These are phyloP conservation scores for Etheostoma nigrum DNA, from an alignment of 2,797 vertebrate genomes.

Conservation along the genomic window DNA sequence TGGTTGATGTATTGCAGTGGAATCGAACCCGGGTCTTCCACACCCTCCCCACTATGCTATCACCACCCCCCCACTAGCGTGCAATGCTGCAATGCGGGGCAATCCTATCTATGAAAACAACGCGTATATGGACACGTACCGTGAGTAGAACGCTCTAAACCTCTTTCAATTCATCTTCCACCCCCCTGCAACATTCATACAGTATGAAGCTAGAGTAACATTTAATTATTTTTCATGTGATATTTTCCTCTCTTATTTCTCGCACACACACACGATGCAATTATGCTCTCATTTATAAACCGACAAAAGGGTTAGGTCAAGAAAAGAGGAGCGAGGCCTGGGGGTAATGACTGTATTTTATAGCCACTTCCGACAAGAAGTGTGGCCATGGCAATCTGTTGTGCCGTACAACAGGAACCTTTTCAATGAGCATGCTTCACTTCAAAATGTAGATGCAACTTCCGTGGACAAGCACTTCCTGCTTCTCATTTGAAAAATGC, in stretches of 20 bases:
- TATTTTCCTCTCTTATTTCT: background rate
- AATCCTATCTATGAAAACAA: no score
- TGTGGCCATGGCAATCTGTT: constrained; percentile 28
- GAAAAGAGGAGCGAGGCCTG: constrained; percentile 16
- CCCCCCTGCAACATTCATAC: no score
- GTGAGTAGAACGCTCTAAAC: no score
- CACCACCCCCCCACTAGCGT: no score
- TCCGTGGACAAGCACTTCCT: background rate
- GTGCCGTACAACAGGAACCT: constrained; percentile 24
- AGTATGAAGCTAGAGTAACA: background rate
- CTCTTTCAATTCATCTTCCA: no score
- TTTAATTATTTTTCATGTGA: background rate
- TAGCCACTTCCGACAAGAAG: constrained; percentile 40
- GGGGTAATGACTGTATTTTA: constrained; percentile 37
- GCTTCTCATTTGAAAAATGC: background rate
- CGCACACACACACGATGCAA: background rate
- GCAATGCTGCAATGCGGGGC: no score
- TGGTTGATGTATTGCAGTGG: no score
- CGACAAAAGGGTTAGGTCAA: constrained; percentile 3
- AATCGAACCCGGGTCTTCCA: no score
- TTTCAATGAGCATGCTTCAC: background rate
- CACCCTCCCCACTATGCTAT: no score
- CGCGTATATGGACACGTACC: no score
- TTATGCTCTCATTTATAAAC: constrained; percentile 41
- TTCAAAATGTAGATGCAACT: constrained; percentile 11